Percentiles rank a stretch among this genome's conserved stretches.
Conservation (phyloP, 2,888 invertebrate species). For the Cerceris rybyensis region DNA sequence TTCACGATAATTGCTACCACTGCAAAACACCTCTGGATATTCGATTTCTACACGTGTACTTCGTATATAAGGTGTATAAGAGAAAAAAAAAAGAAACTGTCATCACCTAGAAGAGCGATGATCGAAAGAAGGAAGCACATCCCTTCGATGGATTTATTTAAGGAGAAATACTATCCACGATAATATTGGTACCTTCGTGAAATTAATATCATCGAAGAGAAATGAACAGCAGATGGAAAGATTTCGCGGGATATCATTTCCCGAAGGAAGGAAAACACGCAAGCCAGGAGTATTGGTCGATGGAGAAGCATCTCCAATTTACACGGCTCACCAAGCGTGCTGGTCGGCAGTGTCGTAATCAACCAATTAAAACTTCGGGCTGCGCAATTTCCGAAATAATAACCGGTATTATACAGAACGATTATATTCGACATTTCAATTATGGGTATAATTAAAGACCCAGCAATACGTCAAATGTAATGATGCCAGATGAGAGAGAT, state of each 20-base stretch:
- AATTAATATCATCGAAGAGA: background rate
- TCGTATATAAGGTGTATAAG: background rate
- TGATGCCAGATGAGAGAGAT: background rate
- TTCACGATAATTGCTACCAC: too few relatives aligned
- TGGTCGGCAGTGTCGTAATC: slow-evolving; percentile 7
- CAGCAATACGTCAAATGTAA: slow-evolving; percentile 27
- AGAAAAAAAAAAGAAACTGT: background rate
- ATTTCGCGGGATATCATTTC: too few relatives aligned
- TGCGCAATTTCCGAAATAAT: slow-evolving; percentile 58
- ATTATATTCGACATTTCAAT: slow-evolving; percentile 47
- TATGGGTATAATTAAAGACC: slow-evolving; percentile 20
- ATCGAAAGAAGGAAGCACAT: background rate
- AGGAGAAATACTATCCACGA: background rate
- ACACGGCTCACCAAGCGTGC: background rate
- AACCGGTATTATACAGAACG: slow-evolving; percentile 10
- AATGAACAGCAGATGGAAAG: background rate
- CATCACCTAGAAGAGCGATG: background rate
- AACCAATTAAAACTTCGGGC: slow-evolving; percentile 51
- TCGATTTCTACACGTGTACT: too few relatives aligned
- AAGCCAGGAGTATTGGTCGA: slow-evolving; percentile 7
- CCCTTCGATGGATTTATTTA: background rate
- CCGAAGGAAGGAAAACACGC: background rate
- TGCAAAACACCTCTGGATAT: too few relatives aligned
- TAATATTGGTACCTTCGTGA: background rate
- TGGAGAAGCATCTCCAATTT: slow-evolving; percentile 4